phyloP scores from a whole-genome alignment of 2,797 vertebrate species.

The Chloroceryle inda region DNA sequence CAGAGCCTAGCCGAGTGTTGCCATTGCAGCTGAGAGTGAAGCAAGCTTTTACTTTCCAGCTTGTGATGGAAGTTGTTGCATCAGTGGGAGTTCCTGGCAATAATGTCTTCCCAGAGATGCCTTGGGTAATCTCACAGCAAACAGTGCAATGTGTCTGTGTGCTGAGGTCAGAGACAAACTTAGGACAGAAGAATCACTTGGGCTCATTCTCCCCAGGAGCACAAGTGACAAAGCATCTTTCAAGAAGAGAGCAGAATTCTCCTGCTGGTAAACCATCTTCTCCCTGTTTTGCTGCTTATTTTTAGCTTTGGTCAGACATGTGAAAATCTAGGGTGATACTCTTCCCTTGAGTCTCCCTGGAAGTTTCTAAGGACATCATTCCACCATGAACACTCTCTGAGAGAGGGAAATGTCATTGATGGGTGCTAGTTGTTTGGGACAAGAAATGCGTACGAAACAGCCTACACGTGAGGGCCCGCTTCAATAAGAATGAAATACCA shows the following conservation, averaged over 20 bases:
- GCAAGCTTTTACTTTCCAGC: neutral
- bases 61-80: neutral
- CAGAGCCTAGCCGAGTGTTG: neutral
- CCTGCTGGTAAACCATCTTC: neutral
- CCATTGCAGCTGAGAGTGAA: neutral
- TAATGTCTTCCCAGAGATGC: neutral
- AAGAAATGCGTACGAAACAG: neutral
- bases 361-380: neutral
- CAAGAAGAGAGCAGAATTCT: neutral
- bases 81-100: neutral
- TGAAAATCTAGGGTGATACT: neutral
- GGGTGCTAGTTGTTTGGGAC: neutral
- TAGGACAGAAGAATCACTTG: neutral
- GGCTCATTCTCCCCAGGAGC: neutral
- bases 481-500: neutral
- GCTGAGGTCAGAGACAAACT: neutral
- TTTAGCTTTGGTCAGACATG: neutral
- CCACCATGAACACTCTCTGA: neutral
- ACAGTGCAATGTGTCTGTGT: neutral
- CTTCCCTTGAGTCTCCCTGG: neutral
- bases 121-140: conserved; percentile 2
- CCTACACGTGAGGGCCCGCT: neutral
- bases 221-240: neutral
- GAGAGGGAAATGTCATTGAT: neutral
- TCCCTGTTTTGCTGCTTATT: neutral